Conservation (phyloP, 2,113 vertebrate species). For the Dicaeum eximium region DNA sequence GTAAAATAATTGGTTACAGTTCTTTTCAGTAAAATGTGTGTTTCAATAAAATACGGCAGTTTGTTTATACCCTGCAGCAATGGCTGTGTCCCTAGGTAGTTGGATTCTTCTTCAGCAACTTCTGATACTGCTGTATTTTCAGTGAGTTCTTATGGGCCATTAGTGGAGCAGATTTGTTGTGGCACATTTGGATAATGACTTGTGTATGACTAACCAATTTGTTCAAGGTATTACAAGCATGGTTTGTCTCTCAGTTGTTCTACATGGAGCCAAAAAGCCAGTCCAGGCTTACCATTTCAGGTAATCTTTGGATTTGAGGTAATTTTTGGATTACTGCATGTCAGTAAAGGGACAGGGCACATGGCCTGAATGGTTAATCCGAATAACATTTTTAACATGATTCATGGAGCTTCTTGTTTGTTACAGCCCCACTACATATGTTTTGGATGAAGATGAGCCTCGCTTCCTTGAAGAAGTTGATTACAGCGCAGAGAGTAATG, state of each 20-base stretch:
- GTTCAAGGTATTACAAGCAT: neutral
- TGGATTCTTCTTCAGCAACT: neutral
- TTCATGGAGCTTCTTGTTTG: conserved; percentile 30
- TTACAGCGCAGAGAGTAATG: conserved; percentile 97
- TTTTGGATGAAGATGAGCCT: conserved; percentile 95
- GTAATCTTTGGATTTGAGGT: neutral
- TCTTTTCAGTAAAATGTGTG: neutral
- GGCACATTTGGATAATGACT: neutral
- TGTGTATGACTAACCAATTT: neutral
- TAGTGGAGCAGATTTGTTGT: neutral
- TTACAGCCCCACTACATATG: conserved; percentile 87
- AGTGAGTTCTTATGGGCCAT: neutral
- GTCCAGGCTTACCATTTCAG: neutral
- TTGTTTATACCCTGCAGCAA: neutral
- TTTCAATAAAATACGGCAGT: neutral
- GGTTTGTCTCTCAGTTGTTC: neutral
- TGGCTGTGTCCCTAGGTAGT: neutral
- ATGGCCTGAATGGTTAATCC: neutral
- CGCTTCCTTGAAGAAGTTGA: conserved; percentile 95
- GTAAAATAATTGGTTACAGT: neutral
- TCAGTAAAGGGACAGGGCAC: neutral
- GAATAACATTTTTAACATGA: neutral
- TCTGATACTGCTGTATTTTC: neutral
- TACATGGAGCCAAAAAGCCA: neutral
- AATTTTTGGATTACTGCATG: neutral